Base-by-base conservation (phyloP, 2,888 invertebrate species). In the Rhabditoides inermis region DNA sequence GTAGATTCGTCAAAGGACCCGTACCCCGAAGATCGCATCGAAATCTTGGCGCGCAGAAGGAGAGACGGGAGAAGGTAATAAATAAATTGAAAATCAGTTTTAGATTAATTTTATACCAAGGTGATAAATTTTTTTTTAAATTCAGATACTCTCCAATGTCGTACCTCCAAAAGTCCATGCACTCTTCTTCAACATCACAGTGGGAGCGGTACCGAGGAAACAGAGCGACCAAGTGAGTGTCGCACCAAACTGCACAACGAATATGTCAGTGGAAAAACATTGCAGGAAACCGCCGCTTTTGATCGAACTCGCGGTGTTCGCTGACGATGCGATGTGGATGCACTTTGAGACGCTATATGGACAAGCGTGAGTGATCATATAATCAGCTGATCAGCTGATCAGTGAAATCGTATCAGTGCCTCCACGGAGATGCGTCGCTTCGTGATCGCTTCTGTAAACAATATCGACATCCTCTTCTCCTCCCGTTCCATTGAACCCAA, bases 371-470 rank as follows among this genome's bases (percentile, higher is more conserved):
- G n/a, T n/a, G n/a, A n/a, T n/a, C n/a, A n/a, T n/a, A n/a, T n/a
- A n/a, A n/a, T n/a, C n/a, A n/a, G n/a, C n/a, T n/a, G n/a, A n/a
- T n/a, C n/a, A n/a, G n/a, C n/a, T n/a, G 45, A 37, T n/a, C 40
- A 60, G n/a, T 44, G 63, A 15, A 60, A 63, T 49, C 55, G 49
- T 20, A 50, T 44, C 15, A 49, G 53, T 2, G 70, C 70, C 0
- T 68, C 70, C 18, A 60, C 54, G 0, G 68, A 73, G 45, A 58
- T 73, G 58, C 65, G 69, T 48, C 61, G 61, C 26, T 73, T 73
- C 47, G 65, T 73, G n/a, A 56, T 73, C 53, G 70, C 72, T 5
- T 61, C 69, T 22, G 70, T 68, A 2, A 73, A 73, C 52, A 73
- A 73, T 55, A 72, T 73, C 36, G 66, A 73, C 51, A 60, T 70